A percentile compares a stretch with the other conserved stretches of the same genome.
Evolutionary conservation across 2,888 invertebrate genomes (phyloP).

Genomic region (Tuberolachnus salignus): DNA sequence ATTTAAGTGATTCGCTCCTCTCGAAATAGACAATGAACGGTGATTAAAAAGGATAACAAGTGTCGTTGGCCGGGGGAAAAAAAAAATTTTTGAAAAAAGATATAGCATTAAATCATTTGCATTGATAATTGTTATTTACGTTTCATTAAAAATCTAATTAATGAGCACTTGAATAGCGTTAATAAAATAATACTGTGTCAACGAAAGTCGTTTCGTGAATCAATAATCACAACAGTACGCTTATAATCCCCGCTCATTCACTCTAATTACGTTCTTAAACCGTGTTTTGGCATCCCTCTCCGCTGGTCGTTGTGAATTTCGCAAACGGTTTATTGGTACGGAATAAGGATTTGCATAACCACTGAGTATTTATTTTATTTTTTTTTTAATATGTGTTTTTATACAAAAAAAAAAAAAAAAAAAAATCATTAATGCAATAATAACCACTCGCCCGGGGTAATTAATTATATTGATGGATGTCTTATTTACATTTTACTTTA

Average conservation of each 20-base stretch:
- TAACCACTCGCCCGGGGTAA: no score
- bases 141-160: constrained; percentile 38
- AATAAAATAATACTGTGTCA: background rate
- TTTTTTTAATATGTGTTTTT: background rate
- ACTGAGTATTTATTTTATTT: background rate
- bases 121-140: constrained; percentile 29
- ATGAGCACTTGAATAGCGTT: background rate
- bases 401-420: no score
- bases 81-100: background rate
- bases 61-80: background rate
- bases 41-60: constrained; percentile 31
- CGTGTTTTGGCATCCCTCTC: background rate
- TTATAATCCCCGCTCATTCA: background rate
- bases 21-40: background rate
- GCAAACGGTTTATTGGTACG: no score
- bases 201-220: background rate
- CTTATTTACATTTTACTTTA: no score
- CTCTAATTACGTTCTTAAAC: background rate
- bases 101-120: constrained; percentile 6
- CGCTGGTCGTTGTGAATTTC: background rate
- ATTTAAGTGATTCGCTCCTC: background rate
- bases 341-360: no score
- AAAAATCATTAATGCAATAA: no score
- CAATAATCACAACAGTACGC: background rate
- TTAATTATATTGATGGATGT: no score